A percentile compares a stretch with the other conserved stretches of the same genome.
Conservation (phyloP, 2,888 invertebrate species). For the Nephrotoma guestfalica region DNA sequence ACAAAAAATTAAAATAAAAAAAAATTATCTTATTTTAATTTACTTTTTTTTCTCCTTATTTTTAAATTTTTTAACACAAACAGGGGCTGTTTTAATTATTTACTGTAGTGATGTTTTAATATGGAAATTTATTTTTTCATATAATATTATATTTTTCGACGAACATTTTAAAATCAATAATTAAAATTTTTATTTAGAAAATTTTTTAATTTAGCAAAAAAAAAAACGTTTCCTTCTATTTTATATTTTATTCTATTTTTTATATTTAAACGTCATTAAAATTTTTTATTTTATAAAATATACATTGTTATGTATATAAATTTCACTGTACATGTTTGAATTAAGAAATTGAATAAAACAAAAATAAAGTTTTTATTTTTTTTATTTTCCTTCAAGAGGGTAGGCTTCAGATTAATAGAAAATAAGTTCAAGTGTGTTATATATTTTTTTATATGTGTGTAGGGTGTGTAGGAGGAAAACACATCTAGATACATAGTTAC, state of each 20-base stretch:
- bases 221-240: neutral
- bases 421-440: neutral
- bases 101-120: neutral
- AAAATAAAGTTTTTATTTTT: neutral
- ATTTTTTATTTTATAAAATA: neutral
- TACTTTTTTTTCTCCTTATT: neutral
- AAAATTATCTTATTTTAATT: neutral
- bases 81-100: conserved; percentile 14
- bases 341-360: neutral
- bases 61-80: conserved; percentile 13
- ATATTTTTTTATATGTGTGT: neutral
- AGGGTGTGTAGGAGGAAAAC: neutral
- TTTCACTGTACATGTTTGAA: conserved; percentile 1
- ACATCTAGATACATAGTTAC: neutral
- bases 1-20: neutral
- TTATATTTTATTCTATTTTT: neutral
- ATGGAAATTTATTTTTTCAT: neutral
- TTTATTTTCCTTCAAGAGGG: neutral
- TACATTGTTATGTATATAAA: neutral
- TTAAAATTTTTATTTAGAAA: neutral
- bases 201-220: neutral
- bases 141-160: neutral
- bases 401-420: neutral
- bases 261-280: conserved; percentile 1
- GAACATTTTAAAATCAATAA: neutral